These are phyloP conservation scores for Linnaemya tessellans DNA, from an alignment of 2,888 invertebrate genomes.

Conservation along the genomic window DNA sequence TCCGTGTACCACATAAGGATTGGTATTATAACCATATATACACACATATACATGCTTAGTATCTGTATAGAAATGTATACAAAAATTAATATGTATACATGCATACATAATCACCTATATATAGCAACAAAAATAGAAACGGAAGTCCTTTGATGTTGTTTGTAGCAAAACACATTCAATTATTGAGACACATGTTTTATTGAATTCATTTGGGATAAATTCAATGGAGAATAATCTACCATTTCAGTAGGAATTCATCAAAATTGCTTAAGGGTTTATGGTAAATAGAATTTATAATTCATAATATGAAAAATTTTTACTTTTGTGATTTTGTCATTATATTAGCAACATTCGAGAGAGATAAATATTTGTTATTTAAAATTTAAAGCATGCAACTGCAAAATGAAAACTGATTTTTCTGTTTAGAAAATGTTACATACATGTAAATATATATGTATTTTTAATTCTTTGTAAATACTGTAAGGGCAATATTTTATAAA, in stretches of 20 bases:
- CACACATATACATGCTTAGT: background rate
- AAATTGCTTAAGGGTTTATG: conserved; percentile 16
- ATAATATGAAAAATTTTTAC: background rate
- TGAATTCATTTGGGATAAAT: conserved; percentile 31
- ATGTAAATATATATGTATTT: too few relatives aligned
- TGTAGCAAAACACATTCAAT: conserved; percentile 33
- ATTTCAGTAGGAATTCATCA: conserved; percentile 20
- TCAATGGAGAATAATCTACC: conserved; percentile 16
- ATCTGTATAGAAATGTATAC: background rate
- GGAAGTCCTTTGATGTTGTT: conserved; percentile 45
- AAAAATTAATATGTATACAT: conserved; percentile 4
- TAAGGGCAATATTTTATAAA: too few relatives aligned
- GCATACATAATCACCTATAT: conserved; percentile 3
- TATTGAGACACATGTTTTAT: conserved; percentile 16
- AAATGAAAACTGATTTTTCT: background rate
- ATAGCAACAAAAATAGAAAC: conserved; percentile 4
- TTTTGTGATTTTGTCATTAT: background rate
- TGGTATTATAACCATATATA: conserved; percentile 11
- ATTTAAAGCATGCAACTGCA: background rate
- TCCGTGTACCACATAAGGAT: conserved; percentile 43
- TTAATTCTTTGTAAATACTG: too few relatives aligned
- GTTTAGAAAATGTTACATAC: background rate
- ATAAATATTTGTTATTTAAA: conserved; percentile 10
- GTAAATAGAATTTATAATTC: conserved; percentile 38
- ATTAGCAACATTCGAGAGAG: background rate